Evolutionary conservation across 1,140 invertebrate species (phyloP), one percentile per base, ranked within the genome.

Genomic region (Lutraria rhynchaena): DNA sequence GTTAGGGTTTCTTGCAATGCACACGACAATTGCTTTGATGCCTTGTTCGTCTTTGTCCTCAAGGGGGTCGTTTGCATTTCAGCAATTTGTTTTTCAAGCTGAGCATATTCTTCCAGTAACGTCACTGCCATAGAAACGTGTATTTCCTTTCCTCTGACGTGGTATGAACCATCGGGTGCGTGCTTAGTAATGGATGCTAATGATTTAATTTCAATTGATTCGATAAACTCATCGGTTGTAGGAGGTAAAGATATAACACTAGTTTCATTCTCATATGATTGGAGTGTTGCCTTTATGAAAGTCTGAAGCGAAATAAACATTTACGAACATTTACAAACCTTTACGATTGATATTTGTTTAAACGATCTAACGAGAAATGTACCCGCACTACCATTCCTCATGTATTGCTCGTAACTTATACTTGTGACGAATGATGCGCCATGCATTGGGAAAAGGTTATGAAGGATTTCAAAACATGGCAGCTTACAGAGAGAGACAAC

Each of bases 1-100:
- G 27, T 63, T 3, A 75, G 41, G n/a, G 55, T 63, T 44, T 75
- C 51, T 24, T 75, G 51, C 27, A 75, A 44, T 1, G 73, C 73
- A 15, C 29, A 58, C 7, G 73, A 75, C 3, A 75, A 22, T 13
- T 57, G 37, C 31, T 57, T 55, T 15, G 55, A 61, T 13, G 57
- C 58, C n/a, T 27, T 24, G 11, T 60, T 61, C 17, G 19, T n/a
- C 29, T 49, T 46, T 2, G 35, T n/a, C n/a, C 19, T 61, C 9
- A 13, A 15, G 17, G 15, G 46, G 19, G 24, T 44, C n/a, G 31
- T 67, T 35, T 9, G 31, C 17, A 44, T 67, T 58, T 9, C 13
- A 9, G 55, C 9, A 11, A 17, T 13, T 17, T 9, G 9, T 9
- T 13, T 27, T 58, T 9, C 55, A 9, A 9, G 9, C 7, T 58